A percentile compares a stretch with the other conserved stretches of the same genome.
Conservation (phyloP, 2,113 vertebrate genomes). For the Rhinichthys klamathensis region DNA sequence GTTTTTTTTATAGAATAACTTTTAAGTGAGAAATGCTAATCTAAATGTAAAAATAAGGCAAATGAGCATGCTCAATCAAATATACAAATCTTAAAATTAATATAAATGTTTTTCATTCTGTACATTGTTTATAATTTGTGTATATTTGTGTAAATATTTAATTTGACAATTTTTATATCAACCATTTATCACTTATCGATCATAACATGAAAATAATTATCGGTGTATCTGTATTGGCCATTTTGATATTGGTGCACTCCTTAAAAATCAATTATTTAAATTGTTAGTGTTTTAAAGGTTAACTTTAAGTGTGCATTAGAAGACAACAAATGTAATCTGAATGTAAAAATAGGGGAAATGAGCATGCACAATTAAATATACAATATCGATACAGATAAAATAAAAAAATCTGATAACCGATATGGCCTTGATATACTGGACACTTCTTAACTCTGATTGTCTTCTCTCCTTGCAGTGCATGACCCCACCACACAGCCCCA, state of each 20-base stretch:
- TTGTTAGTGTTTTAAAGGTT: neutral
- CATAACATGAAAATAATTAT: neutral
- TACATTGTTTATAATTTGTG: neutral
- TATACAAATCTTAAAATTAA: neutral
- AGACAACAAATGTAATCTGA: neutral
- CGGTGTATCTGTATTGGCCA: neutral
- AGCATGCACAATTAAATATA: neutral
- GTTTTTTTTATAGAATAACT: too few relatives aligned
- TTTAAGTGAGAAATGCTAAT: too few relatives aligned
- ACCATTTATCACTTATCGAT: neutral
- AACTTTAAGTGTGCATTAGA: neutral
- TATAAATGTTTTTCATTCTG: neutral
- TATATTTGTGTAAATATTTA: too few relatives aligned
- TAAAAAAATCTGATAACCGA: neutral
- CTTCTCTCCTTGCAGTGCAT: constrained; percentile 82
- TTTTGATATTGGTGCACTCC: neutral
- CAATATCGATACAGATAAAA: neutral
- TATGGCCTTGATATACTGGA: neutral
- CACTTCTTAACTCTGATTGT: neutral
- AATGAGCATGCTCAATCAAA: neutral
- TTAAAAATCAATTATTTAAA: neutral
- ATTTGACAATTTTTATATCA: too few relatives aligned
- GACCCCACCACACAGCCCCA: constrained; percentile 97
- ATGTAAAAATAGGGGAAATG: neutral
- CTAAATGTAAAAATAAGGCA: neutral